Percentiles rank a stretch among this genome's conserved stretches.
Conservation (phyloP, 2,797 vertebrate species). For the Philypnodon macrostomus region DNA sequence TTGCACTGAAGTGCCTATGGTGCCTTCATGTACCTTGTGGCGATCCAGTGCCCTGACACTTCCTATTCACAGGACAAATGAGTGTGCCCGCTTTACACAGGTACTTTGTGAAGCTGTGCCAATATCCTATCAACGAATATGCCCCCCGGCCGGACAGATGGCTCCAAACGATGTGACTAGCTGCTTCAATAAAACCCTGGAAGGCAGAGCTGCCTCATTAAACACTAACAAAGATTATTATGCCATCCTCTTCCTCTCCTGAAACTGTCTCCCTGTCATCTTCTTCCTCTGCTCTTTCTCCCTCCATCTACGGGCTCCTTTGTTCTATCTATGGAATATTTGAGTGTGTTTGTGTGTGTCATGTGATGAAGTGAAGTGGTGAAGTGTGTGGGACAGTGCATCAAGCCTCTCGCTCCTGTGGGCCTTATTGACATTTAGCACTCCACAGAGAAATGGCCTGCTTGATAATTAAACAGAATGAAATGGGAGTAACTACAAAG, state of each 20-base stretch:
- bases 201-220: conserved; percentile 69
- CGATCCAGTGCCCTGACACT: conserved; percentile 33
- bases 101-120: conserved; percentile 48
- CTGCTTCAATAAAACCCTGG: conserved; percentile 68
- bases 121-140: conserved; percentile 41
- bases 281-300: conserved; percentile 17
- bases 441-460: conserved; percentile 37
- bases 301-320: conserved; percentile 40
- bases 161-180: conserved; percentile 62
- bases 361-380: conserved; percentile 43
- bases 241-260: conserved; percentile 47
- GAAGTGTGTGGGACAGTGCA: conserved; percentile 41
- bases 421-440: conserved; percentile 61
- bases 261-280: conserved; percentile 38
- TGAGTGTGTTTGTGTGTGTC: conserved; percentile 12
- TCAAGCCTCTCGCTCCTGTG: conserved; percentile 44
- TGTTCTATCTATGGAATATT: conserved; percentile 38
- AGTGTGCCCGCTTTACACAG: conserved; percentile 37
- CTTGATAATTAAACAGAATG: conserved; percentile 55
- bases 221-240: conserved; percentile 61
- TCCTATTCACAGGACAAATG: conserved; percentile 42
- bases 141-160: conserved; percentile 58
- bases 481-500: conserved; percentile 45
- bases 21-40: conserved; percentile 21
- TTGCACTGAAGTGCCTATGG: conserved; percentile 14